A percentile compares a stretch with the other conserved stretches of the same genome.
These are phyloP conservation scores for Syngnathoides biaculeatus DNA, from an alignment of 2,113 vertebrate species.

Conservation along the genomic window DNA sequence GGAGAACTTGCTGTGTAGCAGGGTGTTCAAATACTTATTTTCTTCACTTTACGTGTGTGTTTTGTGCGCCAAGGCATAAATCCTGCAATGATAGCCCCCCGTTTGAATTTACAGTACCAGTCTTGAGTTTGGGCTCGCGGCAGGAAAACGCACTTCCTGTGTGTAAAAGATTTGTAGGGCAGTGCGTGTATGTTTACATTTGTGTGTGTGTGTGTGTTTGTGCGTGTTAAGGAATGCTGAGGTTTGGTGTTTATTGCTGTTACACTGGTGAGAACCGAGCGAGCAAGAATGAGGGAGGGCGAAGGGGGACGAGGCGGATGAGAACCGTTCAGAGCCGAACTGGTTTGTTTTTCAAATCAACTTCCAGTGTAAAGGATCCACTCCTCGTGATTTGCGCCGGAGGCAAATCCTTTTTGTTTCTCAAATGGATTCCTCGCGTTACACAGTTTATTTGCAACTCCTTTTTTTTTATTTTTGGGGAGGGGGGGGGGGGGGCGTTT, in stretches of 20 bases:
- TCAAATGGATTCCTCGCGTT: no score
- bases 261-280: conserved; percentile 49
- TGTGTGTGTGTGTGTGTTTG: neutral
- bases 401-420: no score
- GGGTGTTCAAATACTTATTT: no score
- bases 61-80: neutral
- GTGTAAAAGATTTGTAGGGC: conserved; percentile 11
- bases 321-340: neutral
- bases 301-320: conserved; percentile 34
- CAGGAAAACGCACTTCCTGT: conserved; percentile 14
- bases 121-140: conserved; percentile 1
- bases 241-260: conserved; percentile 56
- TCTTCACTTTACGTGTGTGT: no score
- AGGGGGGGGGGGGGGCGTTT: no score
- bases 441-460: no score
- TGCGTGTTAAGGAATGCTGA: conserved; percentile 11
- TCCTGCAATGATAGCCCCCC: conserved; percentile 10
- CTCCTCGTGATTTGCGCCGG: no score
- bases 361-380: neutral
- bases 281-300: conserved; percentile 8
- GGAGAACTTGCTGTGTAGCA: no score
- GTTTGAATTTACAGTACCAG: conserved; percentile 3
- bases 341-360: neutral
- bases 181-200: conserved; percentile 23
- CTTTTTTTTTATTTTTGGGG: no score